These are phyloP conservation scores for Cryptus armator DNA, from an alignment of 2,888 invertebrate genomes.

Conservation along the genomic window DNA sequence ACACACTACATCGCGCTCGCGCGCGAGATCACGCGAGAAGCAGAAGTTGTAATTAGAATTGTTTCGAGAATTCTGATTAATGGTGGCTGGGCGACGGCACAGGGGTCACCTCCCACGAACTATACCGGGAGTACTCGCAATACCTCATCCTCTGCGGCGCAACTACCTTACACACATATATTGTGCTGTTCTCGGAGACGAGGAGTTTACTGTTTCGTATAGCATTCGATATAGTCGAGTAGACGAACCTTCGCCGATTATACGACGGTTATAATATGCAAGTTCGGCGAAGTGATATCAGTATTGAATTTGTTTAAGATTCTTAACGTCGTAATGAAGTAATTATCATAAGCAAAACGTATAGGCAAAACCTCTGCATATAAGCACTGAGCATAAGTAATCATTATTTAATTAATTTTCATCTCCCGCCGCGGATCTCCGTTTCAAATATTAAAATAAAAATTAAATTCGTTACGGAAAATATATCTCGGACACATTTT, in stretches of 20 bases:
- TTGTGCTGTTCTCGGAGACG: neutral
- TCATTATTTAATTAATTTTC: no score
- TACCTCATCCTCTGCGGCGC: slow-evolving; percentile 1
- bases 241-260: neutral
- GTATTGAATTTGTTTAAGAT: neutral
- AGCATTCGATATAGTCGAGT: neutral
- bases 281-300: neutral
- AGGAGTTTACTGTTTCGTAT: slow-evolving; percentile 11
- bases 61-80: slow-evolving; percentile 70
- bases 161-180: neutral
- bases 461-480: no score
- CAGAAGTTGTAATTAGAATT: slow-evolving; percentile 71
- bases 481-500: no score
- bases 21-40: slow-evolving; percentile 19
- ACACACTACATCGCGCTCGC: slow-evolving; percentile 25
- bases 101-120: slow-evolving; percentile 41
- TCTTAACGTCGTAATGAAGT: neutral
- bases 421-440: no score
- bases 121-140: neutral
- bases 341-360: no score
- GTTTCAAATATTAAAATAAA: no score
- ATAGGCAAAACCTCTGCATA: no score
- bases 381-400: no score
- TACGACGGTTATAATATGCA: neutral
- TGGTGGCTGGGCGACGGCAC: slow-evolving; percentile 52